phyloP scores from a whole-genome alignment of 2,113 vertebrate species.

The Gallinago undulata region DNA sequence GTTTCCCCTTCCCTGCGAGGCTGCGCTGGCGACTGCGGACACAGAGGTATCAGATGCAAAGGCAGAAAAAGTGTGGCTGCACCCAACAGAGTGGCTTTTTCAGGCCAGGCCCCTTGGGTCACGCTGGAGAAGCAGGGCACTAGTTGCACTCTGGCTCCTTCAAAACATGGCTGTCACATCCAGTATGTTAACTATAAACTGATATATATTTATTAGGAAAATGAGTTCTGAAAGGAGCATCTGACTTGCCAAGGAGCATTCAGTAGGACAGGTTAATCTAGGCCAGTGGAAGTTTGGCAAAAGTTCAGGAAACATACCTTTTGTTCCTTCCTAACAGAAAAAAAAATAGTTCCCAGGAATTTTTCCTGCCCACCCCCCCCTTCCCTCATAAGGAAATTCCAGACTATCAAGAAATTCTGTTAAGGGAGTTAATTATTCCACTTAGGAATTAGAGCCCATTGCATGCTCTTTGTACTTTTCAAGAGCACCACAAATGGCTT shows the following conservation, averaged over 20 bases:
- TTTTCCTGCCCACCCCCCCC: neutral
- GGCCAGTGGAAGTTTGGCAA: neutral
- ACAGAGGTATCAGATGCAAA: neutral
- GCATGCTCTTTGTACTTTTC: conserved; percentile 26
- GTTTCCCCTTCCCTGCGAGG: neutral
- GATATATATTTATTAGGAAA: neutral
- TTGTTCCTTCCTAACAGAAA: neutral
- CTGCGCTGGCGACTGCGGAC: neutral
- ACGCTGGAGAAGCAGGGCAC: neutral
- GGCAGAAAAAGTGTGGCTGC: neutral
- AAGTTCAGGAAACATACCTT: neutral
- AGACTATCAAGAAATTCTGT: conserved; percentile 33
- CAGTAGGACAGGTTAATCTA: neutral
- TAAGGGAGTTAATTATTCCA: conserved; percentile 43
- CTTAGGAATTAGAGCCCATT: conserved; percentile 22
- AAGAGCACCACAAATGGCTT: conserved; percentile 34
- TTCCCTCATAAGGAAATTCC: conserved; percentile 6
- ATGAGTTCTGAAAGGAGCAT: neutral
- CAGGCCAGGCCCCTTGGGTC: neutral
- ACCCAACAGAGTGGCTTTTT: neutral
- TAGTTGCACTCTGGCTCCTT: neutral
- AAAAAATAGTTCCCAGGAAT: neutral
- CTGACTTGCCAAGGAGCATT: neutral
- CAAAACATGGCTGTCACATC: neutral
- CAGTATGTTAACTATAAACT: neutral